These are phyloP conservation scores for Phymastichus coffea DNA, from an alignment of 1,140 invertebrate genomes.

Conservation along the genomic window DNA sequence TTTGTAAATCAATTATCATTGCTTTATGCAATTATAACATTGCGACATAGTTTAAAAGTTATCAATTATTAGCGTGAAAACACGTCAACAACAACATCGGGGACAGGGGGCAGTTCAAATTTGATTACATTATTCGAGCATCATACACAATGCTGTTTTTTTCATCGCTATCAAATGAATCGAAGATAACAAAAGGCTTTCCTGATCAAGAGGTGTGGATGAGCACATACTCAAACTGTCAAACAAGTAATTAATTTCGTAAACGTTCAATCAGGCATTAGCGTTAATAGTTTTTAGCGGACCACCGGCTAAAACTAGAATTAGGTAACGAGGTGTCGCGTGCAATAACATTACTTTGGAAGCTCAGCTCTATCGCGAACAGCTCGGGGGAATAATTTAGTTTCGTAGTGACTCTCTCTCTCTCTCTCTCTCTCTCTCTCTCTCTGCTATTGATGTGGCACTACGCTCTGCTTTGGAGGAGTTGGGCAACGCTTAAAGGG, in stretches of 20 bases:
- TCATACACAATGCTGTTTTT: no score
- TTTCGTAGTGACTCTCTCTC: not conserved
- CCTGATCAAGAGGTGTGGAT: no score
- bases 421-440: no score
- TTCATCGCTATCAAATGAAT: no score
- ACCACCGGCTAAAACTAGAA: not conserved
- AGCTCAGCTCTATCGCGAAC: not conserved
- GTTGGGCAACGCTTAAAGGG: not conserved
- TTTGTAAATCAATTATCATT: no score
- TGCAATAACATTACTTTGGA: constrained; percentile 6
- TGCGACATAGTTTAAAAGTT: no score
- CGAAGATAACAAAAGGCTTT: no score
- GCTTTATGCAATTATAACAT: no score
- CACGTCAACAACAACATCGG: no score
- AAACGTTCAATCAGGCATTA: constrained; percentile 3
- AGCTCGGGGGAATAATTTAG: not conserved
- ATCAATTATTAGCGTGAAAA: no score
- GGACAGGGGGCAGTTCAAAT: no score
- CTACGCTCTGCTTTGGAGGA: not conserved
- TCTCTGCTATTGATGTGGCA: not conserved
- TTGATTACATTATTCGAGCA: no score
- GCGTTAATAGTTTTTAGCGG: not conserved
- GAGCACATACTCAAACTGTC: not conserved
- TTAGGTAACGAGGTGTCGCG: not conserved
- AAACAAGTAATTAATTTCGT: not conserved